Evolutionary conservation across 53 echinoderm and acorn worm species (phyloP), one percentile per base, ranked within the genome.

Genomic region (Glandiceps talaboti): DNA sequence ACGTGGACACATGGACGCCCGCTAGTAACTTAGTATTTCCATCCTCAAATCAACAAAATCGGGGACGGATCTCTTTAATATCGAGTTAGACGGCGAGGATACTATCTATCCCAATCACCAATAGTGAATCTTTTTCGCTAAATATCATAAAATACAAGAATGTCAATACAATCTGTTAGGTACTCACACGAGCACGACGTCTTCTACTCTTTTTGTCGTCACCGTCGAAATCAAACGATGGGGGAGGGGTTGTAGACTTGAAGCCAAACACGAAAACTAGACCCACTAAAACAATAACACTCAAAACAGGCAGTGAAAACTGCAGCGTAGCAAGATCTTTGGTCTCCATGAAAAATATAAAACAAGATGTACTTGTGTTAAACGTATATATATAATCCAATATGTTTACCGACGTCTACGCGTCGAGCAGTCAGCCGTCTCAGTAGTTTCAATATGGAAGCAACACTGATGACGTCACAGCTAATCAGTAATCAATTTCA

Each of bases 181-280:
- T 45, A 82, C 30, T 79, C 33, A 84, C 84, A 31, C 84, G 31
- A 79, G 78, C 79, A 29, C 84, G 78, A 29, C 79, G 73, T 1
- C 84, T 78, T 74, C 84, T 73, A 14, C 79, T 79, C 74, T 79
- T 84, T 33, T 79, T 84, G 74, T 84, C 84, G 20, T 84, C 84
- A 31, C 79, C 79, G 28, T 84, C 84, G 29, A 84, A 84, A 74
- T 83, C 83, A 32, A 84, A 84, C 28, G 79, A 79, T 32, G 84
- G 84, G 27, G 84, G 84, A 20, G 84, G 84, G 74, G 79, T 84
- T 25, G 84, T 84, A 78, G 79, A 79, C 28, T 79, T 78, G 79
- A 84, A 84, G 28, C 83, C 84, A 25, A 84, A 84, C 73, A 84
- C 79, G 79, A 84, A 84, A 20, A 84, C 84, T 0, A 84, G 79